Base-by-base conservation (phyloP, 2,888 invertebrate species). In the Ophioninae sp. region DNA sequence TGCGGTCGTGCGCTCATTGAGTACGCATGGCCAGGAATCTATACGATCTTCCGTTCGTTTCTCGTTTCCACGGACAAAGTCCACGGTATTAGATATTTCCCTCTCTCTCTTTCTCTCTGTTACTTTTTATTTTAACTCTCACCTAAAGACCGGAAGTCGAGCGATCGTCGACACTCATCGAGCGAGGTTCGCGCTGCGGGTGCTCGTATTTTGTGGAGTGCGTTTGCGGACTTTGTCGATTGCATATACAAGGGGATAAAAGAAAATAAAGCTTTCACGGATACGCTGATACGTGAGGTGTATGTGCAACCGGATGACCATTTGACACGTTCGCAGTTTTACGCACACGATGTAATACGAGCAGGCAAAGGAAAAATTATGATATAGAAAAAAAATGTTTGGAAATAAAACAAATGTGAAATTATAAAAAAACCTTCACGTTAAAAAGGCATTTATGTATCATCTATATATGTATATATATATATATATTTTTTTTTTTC, bases 71-170 rank as follows among this genome's bases (percentile, higher is more conserved):
- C 65, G 21, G 6, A 13, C 21, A 56, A 56, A 69, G 69, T 30
- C 56, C 7, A 69, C 5, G 44, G 68, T 41, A 6, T 50, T 44
- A n/a, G n/a, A 37, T 20, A 5, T 50, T 13, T 50, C 17, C 13
- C 17, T 50, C 13, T 50, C 10, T 44, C 10, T 10, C 44, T 44
- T 2, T 13, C 17, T 50, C 17, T 50, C 17, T 50, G 44, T 57
- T 7, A n/a, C 13, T 69, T 56, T 30, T 69, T 41, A 6, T 8
- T 21, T 69, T 6, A 44, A 44, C 67, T 67, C 67, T 67, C 67
- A 41, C 6, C n/a, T 41, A n/a, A 65, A 68, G 67, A 30, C 30
- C 69, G 69, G 69, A 69, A 56, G 56, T 69, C 23, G n/a, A 69
- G 50, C 69, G 17, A 50, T 17, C 50, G 50, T 50, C 17, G 50